Percentiles rank a stretch among this genome's conserved stretches.
Conservation (phyloP, 2,888 invertebrate genomes). For the Pharmacophagus antenor region DNA sequence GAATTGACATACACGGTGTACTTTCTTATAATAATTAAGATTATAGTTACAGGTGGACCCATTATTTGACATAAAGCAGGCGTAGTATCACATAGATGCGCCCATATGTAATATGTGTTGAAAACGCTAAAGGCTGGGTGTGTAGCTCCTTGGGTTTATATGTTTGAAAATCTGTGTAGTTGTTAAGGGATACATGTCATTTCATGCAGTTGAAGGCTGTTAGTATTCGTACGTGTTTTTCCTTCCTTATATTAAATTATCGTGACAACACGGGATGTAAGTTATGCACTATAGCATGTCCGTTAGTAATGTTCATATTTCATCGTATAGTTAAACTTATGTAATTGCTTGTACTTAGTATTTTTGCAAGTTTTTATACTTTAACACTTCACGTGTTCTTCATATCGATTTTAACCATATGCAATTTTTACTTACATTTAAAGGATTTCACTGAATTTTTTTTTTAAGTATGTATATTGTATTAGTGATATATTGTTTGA, state of each 20-base stretch:
- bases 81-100: slow-evolving; percentile 7
- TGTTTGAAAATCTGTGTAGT: slow-evolving; percentile 8
- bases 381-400: background rate
- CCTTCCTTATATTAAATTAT: slow-evolving; percentile 13
- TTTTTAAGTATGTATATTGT: too few relatives aligned
- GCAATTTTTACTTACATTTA: background rate
- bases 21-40: background rate
- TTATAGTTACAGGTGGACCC: background rate
- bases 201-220: background rate
- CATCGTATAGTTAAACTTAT: slow-evolving; percentile 7
- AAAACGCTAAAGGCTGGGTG: slow-evolving; percentile 21
- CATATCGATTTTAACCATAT: background rate
- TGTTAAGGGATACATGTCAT: background rate
- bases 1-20: background rate
- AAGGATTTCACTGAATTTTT: too few relatives aligned
- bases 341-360: slow-evolving; percentile 1
- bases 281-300: background rate
- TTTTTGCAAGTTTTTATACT: background rate
- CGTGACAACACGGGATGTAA: background rate
- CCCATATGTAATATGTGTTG: slow-evolving; percentile 13
- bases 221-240: slow-evolving; percentile 11
- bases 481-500: too few relatives aligned
- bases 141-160: slow-evolving; percentile 14
- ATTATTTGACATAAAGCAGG: slow-evolving; percentile 5
- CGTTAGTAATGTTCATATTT: background rate